Conservation (phyloP, 2,888 invertebrate genomes). For the Trachelus troglodyta region DNA sequence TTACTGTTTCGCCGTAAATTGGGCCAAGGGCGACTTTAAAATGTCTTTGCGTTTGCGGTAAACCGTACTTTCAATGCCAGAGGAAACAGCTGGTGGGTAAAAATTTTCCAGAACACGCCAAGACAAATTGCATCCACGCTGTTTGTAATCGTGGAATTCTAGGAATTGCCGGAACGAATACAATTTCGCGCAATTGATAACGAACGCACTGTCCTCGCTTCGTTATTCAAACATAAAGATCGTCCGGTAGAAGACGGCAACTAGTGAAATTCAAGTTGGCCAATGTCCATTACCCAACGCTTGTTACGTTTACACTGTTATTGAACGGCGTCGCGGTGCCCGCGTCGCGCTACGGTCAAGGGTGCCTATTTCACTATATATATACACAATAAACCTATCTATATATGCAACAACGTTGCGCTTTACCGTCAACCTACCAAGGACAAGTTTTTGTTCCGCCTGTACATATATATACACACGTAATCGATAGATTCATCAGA, state of each 20-base stretch:
- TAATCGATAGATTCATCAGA: not conserved
- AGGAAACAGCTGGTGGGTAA: not conserved
- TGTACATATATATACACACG: too few species aligned
- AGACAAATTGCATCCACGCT: not conserved
- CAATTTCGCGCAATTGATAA: not conserved
- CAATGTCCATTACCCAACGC: conserved; percentile 8
- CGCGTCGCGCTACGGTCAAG: not conserved
- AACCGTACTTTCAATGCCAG: not conserved
- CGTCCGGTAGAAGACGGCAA: not conserved
- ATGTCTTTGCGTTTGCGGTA: not conserved
- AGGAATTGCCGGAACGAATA: not conserved
- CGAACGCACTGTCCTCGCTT: not conserved
- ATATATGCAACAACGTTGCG: not conserved
- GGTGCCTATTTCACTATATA: not conserved
- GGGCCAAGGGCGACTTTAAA: not conserved
- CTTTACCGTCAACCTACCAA: not conserved
- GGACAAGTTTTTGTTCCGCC: not conserved
- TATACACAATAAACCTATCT: not conserved
- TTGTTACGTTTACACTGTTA: conserved; percentile 2
- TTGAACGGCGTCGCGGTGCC: not conserved
- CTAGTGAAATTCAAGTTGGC: not conserved
- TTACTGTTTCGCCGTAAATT: not conserved
- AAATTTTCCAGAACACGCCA: not conserved
- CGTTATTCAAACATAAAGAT: not conserved
- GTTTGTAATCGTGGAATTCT: not conserved